phyloP scores from a whole-genome alignment of 2,888 invertebrate genomes.

The Orchesellides sinensis region DNA sequence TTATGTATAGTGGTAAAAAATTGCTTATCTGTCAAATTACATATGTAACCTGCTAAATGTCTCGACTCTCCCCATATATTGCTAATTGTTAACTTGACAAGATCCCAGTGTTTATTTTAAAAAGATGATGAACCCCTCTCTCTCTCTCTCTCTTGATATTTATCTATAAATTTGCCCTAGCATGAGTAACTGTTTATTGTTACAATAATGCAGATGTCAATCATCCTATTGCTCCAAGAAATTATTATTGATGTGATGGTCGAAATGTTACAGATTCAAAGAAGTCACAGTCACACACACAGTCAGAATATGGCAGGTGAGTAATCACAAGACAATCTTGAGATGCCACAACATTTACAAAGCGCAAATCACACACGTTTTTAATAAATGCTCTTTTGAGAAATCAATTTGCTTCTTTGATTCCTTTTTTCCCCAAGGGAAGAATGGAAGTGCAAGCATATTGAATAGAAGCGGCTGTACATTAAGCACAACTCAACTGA shows the following conservation, averaged over 20 bases:
- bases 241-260: background rate
- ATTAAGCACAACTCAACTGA: no score
- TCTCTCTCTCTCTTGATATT: no score
- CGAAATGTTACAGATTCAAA: background rate
- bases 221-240: conserved; percentile 17
- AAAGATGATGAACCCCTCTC: no score
- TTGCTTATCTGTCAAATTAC: conserved; percentile 37
- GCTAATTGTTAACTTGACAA: background rate
- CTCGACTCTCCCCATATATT: background rate
- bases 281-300: background rate
- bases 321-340: conserved; percentile 59
- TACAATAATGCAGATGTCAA: conserved; percentile 67
- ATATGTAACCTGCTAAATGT: conserved; percentile 33
- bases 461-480: no score
- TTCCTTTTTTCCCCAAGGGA: conserved; percentile 10
- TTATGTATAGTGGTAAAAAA: no score
- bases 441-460: background rate
- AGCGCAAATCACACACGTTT: conserved; percentile 32
- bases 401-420: conserved; percentile 54
- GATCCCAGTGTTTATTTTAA: no score
- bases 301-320: no score
- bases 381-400: background rate
- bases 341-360: conserved; percentile 70
- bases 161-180: no score
- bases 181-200: no score